Conservation (phyloP, 2,888 invertebrate species). For the Protophormia terraenovae region DNA sequence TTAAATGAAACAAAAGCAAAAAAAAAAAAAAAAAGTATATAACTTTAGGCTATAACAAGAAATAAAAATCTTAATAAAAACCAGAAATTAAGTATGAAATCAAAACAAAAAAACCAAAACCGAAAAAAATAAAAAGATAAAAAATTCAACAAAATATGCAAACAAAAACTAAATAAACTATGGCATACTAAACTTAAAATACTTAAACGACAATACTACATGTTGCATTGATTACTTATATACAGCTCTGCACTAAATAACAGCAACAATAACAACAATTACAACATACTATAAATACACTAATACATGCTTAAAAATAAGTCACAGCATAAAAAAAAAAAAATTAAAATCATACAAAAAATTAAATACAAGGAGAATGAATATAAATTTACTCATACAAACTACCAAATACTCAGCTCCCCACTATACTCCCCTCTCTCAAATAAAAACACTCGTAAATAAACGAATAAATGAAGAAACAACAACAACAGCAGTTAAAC, state of each 20-base stretch:
- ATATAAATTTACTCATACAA: neutral
- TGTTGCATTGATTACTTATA: constrained; percentile 79
- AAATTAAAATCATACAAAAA: constrained; percentile 9
- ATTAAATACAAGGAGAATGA: constrained; percentile 27
- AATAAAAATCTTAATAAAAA: constrained; percentile 13
- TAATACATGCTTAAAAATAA: neutral
- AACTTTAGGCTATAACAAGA: neutral
- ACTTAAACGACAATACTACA: constrained; percentile 71
- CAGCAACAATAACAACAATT: constrained; percentile 27
- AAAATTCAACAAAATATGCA: constrained; percentile 46
- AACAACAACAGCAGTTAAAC: neutral
- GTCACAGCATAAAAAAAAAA: neutral
- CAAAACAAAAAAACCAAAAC: constrained; percentile 51
- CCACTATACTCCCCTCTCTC: neutral
- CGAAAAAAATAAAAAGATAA: no score
- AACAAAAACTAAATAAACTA: constrained; percentile 47
- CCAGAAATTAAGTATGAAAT: constrained; percentile 57
- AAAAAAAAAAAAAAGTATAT: neutral
- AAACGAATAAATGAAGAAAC: constrained; percentile 23
- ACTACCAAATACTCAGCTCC: neutral
- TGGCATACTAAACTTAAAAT: constrained; percentile 67
- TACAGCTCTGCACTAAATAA: constrained; percentile 47
- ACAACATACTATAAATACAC: constrained; percentile 37
- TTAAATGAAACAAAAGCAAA: constrained; percentile 35
- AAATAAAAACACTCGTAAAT: constrained; percentile 12